These are phyloP conservation scores for Rugalucina vietnamica DNA, from an alignment of 2,888 invertebrate genomes.

Conservation along the genomic window DNA sequence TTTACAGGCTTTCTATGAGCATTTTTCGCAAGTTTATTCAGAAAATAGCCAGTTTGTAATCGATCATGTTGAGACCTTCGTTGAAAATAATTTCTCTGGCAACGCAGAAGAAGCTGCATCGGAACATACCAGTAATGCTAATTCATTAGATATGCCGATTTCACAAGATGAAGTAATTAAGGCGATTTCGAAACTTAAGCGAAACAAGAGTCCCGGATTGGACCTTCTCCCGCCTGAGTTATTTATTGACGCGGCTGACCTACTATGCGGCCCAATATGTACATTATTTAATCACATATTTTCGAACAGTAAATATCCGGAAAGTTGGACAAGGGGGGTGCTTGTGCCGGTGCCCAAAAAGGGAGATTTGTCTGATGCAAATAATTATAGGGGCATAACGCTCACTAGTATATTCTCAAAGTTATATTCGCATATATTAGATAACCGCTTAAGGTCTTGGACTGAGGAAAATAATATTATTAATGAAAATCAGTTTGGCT, in stretches of 20 bases:
- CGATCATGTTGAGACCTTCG: not conserved
- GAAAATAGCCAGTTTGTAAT: not conserved
- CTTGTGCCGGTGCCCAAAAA: conserved; percentile 20
- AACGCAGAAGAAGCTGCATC: too few species aligned
- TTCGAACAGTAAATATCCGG: conserved; percentile 11
- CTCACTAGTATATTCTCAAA: conserved; percentile 16
- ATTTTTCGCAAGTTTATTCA: conserved; percentile 4
- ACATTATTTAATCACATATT: conserved; percentile 18
- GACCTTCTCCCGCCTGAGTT: conserved; percentile 3
- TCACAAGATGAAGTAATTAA: not conserved
- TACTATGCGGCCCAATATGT: not conserved
- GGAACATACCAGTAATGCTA: too few species aligned
- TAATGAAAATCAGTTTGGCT: conserved; percentile 22
- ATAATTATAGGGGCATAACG: conserved; percentile 29
- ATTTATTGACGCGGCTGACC: conserved; percentile 2
- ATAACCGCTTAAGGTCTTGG: conserved; percentile 15
- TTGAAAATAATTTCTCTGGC: not conserved
- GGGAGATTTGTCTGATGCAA: not conserved
- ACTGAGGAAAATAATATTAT: not conserved
- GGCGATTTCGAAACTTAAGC: not conserved
- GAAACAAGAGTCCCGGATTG: not conserved
- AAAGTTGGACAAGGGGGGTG: conserved; percentile 10
- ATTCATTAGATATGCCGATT: not conserved
- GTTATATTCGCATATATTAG: conserved; percentile 7
- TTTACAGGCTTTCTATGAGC: not conserved